Percentiles rank a stretch among this genome's conserved stretches.
phyloP scores from a whole-genome alignment of 2,888 invertebrate species.

The Meta bourneti region DNA sequence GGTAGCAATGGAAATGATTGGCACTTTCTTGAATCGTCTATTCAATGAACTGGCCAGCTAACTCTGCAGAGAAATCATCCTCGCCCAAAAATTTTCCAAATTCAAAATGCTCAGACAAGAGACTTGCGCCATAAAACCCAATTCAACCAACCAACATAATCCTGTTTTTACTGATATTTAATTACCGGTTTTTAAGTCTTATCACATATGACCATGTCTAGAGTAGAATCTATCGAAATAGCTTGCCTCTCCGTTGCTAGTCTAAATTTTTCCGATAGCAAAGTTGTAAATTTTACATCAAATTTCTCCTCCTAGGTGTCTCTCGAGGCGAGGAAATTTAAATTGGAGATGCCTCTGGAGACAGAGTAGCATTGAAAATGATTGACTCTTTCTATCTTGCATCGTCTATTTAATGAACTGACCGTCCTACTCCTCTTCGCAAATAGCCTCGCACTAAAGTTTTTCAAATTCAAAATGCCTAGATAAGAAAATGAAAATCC shows the following conservation, averaged over 20 bases:
- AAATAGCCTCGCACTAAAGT: conserved; percentile 6
- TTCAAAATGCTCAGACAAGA: conserved; percentile 19
- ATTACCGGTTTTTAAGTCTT: no score
- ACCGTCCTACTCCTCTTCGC: conserved; percentile 11
- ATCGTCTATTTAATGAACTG: conserved; percentile 28
- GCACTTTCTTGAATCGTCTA: conserved; percentile 1
- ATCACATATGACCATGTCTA: no score
- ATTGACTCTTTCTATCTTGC: conserved; percentile 8
- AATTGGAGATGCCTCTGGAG: not conserved
- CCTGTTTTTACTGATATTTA: no score
- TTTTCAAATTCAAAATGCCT: conserved; percentile 20
- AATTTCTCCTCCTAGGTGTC: not conserved
- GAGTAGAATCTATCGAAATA: no score
- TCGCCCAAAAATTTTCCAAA: no score
- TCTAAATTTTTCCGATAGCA: no score
- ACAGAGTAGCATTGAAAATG: not conserved
- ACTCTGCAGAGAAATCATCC: no score
- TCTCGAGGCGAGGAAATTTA: not conserved
- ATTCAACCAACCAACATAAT: no score
- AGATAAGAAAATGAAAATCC: not conserved
- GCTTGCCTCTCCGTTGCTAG: no score
- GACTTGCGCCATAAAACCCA: no score
- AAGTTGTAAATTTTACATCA: no score
- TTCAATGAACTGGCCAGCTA: no score
- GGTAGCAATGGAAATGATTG: not conserved